These are phyloP conservation scores for Asbolus verrucosus DNA, from an alignment of 1,140 invertebrate species.

Conservation along the genomic window DNA sequence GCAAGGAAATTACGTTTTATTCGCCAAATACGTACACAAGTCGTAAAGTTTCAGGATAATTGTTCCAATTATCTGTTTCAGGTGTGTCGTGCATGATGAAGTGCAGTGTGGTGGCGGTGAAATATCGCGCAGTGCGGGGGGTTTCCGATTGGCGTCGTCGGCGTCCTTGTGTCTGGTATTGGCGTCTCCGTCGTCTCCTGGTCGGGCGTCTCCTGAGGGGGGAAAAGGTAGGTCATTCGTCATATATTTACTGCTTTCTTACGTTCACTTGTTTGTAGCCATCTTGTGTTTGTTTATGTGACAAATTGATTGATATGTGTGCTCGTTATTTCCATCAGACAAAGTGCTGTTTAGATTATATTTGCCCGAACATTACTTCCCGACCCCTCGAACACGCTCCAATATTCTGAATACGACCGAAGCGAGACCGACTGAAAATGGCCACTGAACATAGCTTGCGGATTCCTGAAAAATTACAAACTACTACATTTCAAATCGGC, in stretches of 20 bases:
- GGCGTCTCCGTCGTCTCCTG: constrained; percentile 49
- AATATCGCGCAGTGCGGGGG: constrained; percentile 55
- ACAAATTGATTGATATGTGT: constrained; percentile 39
- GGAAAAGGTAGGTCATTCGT: constrained; percentile 55
- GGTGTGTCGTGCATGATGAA: constrained; percentile 50
- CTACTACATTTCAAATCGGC: no score
- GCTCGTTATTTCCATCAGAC: constrained; percentile 3
- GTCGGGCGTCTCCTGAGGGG: constrained; percentile 44
- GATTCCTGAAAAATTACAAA: no score
- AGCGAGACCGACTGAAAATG: no score
- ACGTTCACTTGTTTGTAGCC: constrained; percentile 39
- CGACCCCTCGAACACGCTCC: no score
- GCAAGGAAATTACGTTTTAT: constrained; percentile 28
- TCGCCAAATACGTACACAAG: constrained; percentile 25
- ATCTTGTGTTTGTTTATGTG: constrained; percentile 33
- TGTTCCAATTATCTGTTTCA: constrained; percentile 38
- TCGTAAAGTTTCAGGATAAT: constrained; percentile 26
- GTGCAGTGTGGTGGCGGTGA: constrained; percentile 52
- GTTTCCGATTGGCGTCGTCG: constrained; percentile 47
- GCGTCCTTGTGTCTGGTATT: constrained; percentile 55
- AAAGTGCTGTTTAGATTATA: background rate
- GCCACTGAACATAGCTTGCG: no score
- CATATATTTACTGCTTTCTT: constrained; percentile 52
- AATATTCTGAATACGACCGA: no score
- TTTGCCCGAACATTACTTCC: background rate